Percentiles rank a stretch among this genome's conserved stretches.
Conservation (phyloP, 2,797 vertebrate species). For the Danio aesculapii region DNA sequence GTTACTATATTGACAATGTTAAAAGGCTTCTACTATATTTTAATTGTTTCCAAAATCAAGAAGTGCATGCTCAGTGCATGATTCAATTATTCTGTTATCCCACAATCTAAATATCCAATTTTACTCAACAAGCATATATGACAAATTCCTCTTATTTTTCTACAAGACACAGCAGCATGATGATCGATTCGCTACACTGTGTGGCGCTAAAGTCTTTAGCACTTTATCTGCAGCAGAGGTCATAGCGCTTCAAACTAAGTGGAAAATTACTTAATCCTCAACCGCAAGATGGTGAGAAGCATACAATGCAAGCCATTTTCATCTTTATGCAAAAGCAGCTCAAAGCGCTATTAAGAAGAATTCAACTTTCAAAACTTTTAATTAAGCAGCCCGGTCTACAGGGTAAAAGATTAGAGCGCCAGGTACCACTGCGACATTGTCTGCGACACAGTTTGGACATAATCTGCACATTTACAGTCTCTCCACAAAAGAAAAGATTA, state of each 20-base stretch:
- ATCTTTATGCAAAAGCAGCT: neutral
- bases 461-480: conserved; percentile 27
- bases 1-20: no score
- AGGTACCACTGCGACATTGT: neutral
- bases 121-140: conserved; percentile 66
- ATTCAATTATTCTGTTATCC: neutral
- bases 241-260: neutral
- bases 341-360: neutral
- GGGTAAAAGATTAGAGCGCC: conserved; percentile 19
- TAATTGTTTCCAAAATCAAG: no score
- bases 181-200: conserved; percentile 65
- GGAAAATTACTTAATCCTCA: neutral
- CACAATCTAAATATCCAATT: neutral
- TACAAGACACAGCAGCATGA: conserved; percentile 41
- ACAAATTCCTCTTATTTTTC: conserved; percentile 63
- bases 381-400: conserved; percentile 15
- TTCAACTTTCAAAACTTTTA: conserved; percentile 14
- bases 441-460: neutral
- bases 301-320: neutral
- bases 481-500: conserved; percentile 13
- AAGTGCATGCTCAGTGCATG: neutral
- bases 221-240: conserved; percentile 50
- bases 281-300: neutral
- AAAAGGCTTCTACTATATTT: no score
- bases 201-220: conserved; percentile 14